Evolutionary conservation across 2,113 vertebrate species (phyloP), one percentile per base, ranked within the genome.

Genomic region (Ophthalmolycus amberensis): DNA sequence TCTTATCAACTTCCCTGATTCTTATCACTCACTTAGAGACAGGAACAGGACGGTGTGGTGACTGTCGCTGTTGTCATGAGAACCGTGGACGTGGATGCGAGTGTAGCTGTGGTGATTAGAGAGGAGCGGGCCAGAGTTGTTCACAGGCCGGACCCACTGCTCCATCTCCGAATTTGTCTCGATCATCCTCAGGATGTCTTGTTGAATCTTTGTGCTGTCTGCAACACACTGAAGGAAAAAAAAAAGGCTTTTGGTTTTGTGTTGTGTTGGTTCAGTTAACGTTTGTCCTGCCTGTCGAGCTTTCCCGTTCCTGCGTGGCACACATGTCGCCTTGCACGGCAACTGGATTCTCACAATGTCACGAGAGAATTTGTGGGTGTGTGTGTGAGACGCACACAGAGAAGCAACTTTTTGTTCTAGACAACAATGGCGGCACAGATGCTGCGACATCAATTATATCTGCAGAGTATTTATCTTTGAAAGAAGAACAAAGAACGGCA

Each of bases 21-120:
- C 32, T 3, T 40, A 40, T 42, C 46, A 88, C 94, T 89, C 42
- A 96, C 95, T 66, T 9, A 93, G 64, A 14, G 91, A 77, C 34
- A 96, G 85, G 22, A 94, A 89, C n/a, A 96, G 82, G 16, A 96
- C 79, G 0, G 40, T 40, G 9, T 65, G 37, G 12, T n/a, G 0
- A 0, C 0, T 0, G 9, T 46, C 56, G 5, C 11, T 3, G 3
- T 0, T 60, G 22, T 15, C 4, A 4, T 0, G 10, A 12, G 84
- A 62, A 5, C 9, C 10, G 62, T 94, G 86, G 0, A 86, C 90
- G 1, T 44, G 42, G 69, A 96, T 91, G 75, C 86, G 90, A 1
- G 90, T 94, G 85, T 95, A 96, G 16, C n/a, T 79, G 70, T 71
- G 89, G 27, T 74, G 82, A 8, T 62, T 89, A 5, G 90, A 62